Evolutionary conservation across 2,113 vertebrate genomes (phyloP), one percentile per base, ranked within the genome.

Genomic region (Gymnocephalus cernua): DNA sequence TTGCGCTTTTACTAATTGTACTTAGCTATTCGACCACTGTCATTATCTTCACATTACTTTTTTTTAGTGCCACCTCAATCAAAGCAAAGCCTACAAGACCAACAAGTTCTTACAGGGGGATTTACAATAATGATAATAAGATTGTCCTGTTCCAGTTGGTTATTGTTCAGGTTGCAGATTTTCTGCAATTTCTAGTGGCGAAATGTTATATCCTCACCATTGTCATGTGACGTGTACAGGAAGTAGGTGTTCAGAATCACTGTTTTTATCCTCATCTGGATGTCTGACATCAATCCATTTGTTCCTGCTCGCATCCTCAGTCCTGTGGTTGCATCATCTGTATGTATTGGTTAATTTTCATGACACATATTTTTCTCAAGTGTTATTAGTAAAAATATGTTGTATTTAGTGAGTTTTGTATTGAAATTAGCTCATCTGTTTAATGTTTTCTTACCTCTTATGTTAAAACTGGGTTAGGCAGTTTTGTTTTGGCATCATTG

Each of bases 151-250:
- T n/a, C 21, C 21, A 23, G 35, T 63, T 62, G n/a, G 19, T 12
- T 8, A 16, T 58, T 32, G 9, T 50, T 48, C 15, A 45, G 27
- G 15, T 59, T 32, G 16, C 57, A 29, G 56, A 13, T 63, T 50
- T 65, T 66, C 27, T 47, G 29, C 53, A 29, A 45, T 47, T 65
- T 19, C 62, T 59, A 18, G 61, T 59, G 54, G 32, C 3, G 0
- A 41, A 32, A 29, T 51, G 4, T 69, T n/a, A 53, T 44, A 53
- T 44, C 57, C 27, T 57, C 41, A 21, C 3, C 19, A 11, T 32
- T 19, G 8, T 47, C 57, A 62, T 54, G 59, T 75, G 73, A 54
- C 16, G 9, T 44, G 10, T 41, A 15, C 73, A 53, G 73, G 73
- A 64, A 64, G 32, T 41, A 51, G 15, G 25, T 59, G 12, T 15